Evolutionary conservation across 2,797 vertebrate genomes (phyloP), one percentile per base, ranked within the genome.

Genomic region (Muraenolepis orangiensis): DNA sequence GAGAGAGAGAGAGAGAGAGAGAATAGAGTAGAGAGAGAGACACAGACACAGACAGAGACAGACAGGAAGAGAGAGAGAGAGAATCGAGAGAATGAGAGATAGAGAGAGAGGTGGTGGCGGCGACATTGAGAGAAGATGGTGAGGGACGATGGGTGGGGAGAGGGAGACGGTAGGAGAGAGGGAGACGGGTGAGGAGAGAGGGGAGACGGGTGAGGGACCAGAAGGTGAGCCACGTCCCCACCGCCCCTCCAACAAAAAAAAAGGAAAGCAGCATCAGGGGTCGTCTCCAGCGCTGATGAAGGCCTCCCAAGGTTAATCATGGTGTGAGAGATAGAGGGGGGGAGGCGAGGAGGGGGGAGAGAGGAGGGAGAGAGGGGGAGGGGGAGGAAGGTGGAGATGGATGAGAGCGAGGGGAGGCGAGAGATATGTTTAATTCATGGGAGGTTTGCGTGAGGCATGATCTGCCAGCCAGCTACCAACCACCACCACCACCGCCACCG

Each of bases 231-330:
- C 84, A 85, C 42, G 42, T 46, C 42, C 42, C 16, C 16, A 46
- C n/a, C n/a, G n/a, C n/a, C n/a, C n/a, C n/a, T n/a, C n/a, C n/a
- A 18, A 46, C 16, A 46, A 46, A 1, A 46, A 16, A 46, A 13
- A 18, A 18, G 4, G 16, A 46, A 14, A 18, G 42, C 13, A 88
- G 87, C 88, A 91, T 85, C 88, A 88, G 76, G 87, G 91, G 91
- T 93, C 92, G 93, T 93, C 92, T 93, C 88, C 88, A 93, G 87
- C 82, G 84, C 87, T 91, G 91, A 94, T 94, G 93, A 93, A 93
- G 90, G 90, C 88, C 91, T 91, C 90, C 89, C 28, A 81, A 88
- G 90, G 91, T 93, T 91, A 93, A 92, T 90, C 88, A 89, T 85
- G 89, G 66, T 82, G 86, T 79, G 82, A 90, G 86, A 90, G 88